phyloP scores from a whole-genome alignment of 2,797 vertebrate genomes.

The Sciurus carolinensis region DNA sequence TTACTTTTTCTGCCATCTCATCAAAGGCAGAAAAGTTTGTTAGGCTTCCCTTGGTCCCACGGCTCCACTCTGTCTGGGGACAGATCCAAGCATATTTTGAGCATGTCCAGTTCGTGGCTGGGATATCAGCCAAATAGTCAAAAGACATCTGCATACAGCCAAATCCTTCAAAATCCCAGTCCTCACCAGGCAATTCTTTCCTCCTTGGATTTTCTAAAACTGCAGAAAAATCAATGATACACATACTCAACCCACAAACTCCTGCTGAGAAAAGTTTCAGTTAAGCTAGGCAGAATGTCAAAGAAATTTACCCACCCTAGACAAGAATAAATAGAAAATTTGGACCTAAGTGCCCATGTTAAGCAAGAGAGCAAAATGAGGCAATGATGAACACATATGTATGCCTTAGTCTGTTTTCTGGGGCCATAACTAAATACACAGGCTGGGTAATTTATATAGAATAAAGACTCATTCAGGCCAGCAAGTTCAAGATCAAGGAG shows the following conservation, averaged over 20 bases:
- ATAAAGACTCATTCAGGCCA: not conserved
- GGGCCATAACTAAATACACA: not conserved
- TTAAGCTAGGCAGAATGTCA: not conserved
- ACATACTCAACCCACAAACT: not conserved
- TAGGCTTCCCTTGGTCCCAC: not conserved
- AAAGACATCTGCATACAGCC: not conserved
- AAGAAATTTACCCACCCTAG: not conserved
- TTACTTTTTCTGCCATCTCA: not conserved
- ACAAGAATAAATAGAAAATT: not conserved
- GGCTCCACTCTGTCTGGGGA: conserved; percentile 26
- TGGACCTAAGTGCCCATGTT: not conserved
- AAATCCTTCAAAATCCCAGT: not conserved
- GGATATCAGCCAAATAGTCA: not conserved
- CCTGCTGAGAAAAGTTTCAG: not conserved
- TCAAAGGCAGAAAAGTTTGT: not conserved
- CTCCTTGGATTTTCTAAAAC: not conserved
- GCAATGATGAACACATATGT: not conserved
- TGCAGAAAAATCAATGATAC: not conserved
- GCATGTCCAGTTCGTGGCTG: not conserved
- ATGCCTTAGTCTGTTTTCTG: not conserved
- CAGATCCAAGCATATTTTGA: not conserved
- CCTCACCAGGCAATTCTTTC: not conserved
- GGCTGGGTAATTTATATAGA: not conserved
- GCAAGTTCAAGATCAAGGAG: not conserved
- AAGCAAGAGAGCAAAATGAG: not conserved